Percentiles rank a stretch among this genome's conserved stretches.
Evolutionary conservation across 1,140 invertebrate species (phyloP).

Genomic region (Hyposmocoma kahamanoa): DNA sequence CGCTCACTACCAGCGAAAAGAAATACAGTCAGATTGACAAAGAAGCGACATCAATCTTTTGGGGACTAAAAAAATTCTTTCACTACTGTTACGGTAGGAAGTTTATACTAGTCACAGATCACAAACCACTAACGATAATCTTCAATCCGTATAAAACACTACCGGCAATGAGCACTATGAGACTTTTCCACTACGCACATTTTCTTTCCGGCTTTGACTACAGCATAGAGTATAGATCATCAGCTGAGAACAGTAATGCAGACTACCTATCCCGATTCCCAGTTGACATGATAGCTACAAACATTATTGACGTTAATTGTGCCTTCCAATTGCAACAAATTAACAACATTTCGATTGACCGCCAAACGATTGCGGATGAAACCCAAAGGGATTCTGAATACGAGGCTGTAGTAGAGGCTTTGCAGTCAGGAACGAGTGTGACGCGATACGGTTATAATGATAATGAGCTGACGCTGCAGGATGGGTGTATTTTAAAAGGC

Average conservation of each 20-base stretch:
- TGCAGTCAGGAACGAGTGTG: neutral
- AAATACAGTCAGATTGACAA: slow-evolving; percentile 69
- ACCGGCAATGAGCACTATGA: slow-evolving; percentile 29
- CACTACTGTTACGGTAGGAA: slow-evolving; percentile 63
- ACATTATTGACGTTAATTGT: neutral
- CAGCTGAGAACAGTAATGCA: neutral
- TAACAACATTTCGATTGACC: neutral
- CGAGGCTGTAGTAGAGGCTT: neutral
- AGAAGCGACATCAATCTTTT: slow-evolving; percentile 65
- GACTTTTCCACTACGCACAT: slow-evolving; percentile 43
- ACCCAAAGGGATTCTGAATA: neutral
- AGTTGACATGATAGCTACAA: neutral
- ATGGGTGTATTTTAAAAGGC: slow-evolving; percentile 4
- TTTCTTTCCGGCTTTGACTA: slow-evolving; percentile 46
- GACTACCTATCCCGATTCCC: neutral
- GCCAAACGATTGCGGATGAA: neutral
- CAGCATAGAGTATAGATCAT: slow-evolving; percentile 29
- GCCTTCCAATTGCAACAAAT: neutral
- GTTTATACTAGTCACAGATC: slow-evolving; percentile 66
- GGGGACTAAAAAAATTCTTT: slow-evolving; percentile 56
- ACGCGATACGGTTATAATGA: neutral
- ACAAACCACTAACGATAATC: slow-evolving; percentile 58
- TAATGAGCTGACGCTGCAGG: slow-evolving; percentile 2
- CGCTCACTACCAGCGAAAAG: slow-evolving; percentile 54
- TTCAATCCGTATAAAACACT: slow-evolving; percentile 40